Percentiles rank a stretch among this genome's conserved stretches.
Evolutionary conservation across 2,888 invertebrate species (phyloP).

Genomic region (Magallana nippona): DNA sequence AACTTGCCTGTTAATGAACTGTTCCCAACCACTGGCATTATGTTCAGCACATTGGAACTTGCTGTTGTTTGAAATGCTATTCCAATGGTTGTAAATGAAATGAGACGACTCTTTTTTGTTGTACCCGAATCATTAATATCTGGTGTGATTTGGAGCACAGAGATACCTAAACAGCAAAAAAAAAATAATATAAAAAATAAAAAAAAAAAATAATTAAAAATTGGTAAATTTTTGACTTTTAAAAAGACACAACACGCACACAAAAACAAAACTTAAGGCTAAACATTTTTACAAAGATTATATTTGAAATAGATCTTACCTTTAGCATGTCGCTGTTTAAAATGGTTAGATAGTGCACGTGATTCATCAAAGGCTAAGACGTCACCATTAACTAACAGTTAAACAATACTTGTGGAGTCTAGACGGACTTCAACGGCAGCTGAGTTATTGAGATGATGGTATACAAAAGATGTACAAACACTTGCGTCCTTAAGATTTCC

Average conservation of each 20-base stretch:
- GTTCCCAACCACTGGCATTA: background rate
- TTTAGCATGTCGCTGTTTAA: no score
- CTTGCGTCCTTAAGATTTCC: conserved; percentile 36
- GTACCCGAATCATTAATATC: background rate
- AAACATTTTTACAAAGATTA: no score
- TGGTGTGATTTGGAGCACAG: background rate
- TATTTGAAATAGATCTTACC: background rate
- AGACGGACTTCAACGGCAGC: conserved; percentile 43
- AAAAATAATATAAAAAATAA: no score
- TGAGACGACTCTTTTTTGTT: background rate
- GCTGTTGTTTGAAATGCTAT: background rate
- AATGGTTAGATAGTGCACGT: background rate
- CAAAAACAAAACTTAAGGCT: no score
- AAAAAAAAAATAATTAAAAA: no score
- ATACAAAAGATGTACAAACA: conserved; percentile 42
- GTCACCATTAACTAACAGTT: conserved; percentile 46
- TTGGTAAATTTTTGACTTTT: no score
- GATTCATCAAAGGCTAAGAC: conserved; percentile 37
- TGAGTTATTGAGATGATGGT: background rate
- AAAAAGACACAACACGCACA: no score
- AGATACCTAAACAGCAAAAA: background rate
- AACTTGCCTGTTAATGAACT: background rate
- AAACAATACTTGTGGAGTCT: conserved; percentile 42
- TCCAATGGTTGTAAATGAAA: conserved; percentile 12
- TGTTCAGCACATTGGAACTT: conserved; percentile 6